Evolutionary conservation across 2,113 vertebrate genomes (phyloP).

Genomic region (Eptesicus fuscus): DNA sequence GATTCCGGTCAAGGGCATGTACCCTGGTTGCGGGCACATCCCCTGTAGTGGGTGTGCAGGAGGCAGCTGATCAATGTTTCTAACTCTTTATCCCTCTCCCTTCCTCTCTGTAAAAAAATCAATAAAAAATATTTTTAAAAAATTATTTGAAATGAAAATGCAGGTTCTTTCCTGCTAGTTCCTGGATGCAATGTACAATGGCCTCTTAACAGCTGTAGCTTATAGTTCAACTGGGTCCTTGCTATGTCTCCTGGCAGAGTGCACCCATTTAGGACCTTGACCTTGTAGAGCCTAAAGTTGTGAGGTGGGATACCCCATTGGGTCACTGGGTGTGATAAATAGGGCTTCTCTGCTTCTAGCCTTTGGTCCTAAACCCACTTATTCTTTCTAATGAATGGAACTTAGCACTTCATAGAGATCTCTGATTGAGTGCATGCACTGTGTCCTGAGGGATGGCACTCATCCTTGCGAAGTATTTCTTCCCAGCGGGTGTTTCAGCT

Average conservation of each 20-base stretch:
- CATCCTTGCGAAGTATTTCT: neutral
- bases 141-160: neutral
- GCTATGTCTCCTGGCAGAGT: neutral
- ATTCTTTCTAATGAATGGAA: neutral
- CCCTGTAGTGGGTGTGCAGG: no score
- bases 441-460: neutral
- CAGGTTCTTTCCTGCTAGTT: neutral
- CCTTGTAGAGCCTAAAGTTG: neutral
- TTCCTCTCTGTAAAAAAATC: no score
- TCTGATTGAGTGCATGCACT: neutral
- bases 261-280: neutral
- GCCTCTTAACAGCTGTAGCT: neutral
- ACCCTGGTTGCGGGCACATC: no score
- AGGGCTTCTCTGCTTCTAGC: neutral
- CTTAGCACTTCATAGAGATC: neutral
- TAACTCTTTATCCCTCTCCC: no score
- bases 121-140: no score
- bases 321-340: neutral
- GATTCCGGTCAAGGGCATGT: no score
- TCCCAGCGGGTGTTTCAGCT: neutral
- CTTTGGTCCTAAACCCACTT: neutral
- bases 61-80: no score
- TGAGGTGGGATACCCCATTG: neutral
- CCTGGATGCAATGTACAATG: neutral
- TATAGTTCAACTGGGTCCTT: neutral